Evolutionary conservation across 1,140 invertebrate species (phyloP).

Genomic region (Choristoneura fumiferana): DNA sequence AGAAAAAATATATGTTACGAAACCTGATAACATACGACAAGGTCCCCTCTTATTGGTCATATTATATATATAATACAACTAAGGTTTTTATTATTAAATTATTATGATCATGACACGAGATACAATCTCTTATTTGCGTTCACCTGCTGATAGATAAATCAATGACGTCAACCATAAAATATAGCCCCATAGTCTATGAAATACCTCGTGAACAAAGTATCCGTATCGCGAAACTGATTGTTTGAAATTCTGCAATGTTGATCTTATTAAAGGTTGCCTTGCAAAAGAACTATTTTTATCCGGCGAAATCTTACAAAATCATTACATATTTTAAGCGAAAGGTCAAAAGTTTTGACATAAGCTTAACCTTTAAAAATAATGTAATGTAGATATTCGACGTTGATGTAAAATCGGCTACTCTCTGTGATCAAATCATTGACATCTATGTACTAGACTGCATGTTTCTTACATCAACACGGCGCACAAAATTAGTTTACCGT

Average conservation of each 20-base stretch:
- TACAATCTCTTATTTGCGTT: slow-evolving; percentile 15
- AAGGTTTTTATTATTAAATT: slow-evolving; percentile 8
- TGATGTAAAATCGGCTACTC: no score
- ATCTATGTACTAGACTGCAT: no score
- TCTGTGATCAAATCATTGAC: no score
- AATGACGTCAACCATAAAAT: neutral
- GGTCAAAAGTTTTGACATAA: neutral
- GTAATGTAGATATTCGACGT: no score
- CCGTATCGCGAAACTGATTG: neutral
- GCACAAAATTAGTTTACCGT: no score
- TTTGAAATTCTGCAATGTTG: neutral
- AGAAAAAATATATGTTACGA: no score
- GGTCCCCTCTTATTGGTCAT: neutral
- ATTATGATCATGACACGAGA: slow-evolving; percentile 7
- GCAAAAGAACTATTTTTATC: neutral
- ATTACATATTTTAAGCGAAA: neutral
- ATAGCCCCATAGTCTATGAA: no score
- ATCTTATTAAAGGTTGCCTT: slow-evolving; percentile 4
- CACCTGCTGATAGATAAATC: slow-evolving; percentile 20
- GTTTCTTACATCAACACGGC: no score
- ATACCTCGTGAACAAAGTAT: no score
- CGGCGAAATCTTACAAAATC: neutral
- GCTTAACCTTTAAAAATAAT: no score
- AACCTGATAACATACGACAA: neutral
- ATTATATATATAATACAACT: neutral